A percentile compares a stretch with the other conserved stretches of the same genome.
Conservation (phyloP, 92 coral and sea anemone genomes). For the Epizoanthus rinbou region DNA sequence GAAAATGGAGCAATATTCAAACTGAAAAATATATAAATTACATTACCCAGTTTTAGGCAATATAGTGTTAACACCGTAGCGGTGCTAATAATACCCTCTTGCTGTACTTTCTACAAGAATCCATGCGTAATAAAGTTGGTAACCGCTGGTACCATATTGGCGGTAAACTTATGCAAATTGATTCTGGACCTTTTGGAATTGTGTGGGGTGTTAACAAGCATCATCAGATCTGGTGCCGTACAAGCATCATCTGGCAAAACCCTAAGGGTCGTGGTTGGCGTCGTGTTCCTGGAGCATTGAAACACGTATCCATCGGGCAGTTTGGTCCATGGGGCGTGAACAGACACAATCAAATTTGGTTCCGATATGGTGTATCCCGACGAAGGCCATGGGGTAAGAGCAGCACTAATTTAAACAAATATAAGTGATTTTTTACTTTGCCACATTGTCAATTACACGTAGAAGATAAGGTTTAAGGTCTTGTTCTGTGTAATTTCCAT, state of each 20-base stretch:
- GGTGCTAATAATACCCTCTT: too few species aligned
- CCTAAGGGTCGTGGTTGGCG: constrained; percentile 23
- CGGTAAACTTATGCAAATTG: constrained; percentile 41
- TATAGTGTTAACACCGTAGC: too few species aligned
- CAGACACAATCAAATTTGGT: constrained; percentile 19
- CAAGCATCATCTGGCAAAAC: constrained; percentile 30
- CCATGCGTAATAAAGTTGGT: constrained; percentile 32
- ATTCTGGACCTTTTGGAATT: constrained; percentile 54
- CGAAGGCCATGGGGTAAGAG: not conserved
- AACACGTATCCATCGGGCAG: constrained; percentile 17
- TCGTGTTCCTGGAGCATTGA: constrained; percentile 1
- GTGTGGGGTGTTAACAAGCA: constrained; percentile 49
- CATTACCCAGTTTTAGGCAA: too few species aligned
- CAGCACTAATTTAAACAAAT: not conserved
- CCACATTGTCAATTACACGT: too few species aligned
- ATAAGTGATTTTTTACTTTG: too few species aligned
- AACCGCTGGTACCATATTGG: constrained; percentile 34
- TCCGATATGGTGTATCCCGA: constrained; percentile 26
- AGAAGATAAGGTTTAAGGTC: too few species aligned
- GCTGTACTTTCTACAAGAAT: not conserved
- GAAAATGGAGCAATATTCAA: too few species aligned
- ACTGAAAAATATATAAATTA: too few species aligned
- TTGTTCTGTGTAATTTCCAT: too few species aligned
- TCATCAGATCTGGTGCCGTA: constrained; percentile 41
- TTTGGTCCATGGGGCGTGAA: constrained; percentile 46